phyloP scores from a whole-genome alignment of 1,140 invertebrate species.

The Metaphire vulgaris region DNA sequence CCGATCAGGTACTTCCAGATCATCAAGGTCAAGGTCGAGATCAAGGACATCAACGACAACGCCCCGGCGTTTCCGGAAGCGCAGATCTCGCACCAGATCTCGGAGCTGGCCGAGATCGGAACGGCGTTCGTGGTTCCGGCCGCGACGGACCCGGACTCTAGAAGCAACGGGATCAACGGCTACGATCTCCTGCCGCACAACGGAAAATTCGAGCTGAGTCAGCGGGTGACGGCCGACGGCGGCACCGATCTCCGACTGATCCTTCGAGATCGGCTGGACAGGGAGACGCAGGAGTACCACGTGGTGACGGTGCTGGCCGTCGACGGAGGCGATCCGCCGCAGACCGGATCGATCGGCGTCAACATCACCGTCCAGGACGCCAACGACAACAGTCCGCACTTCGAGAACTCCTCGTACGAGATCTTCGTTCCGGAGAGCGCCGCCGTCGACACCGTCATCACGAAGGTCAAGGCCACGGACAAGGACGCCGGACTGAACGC shows the following conservation, averaged over 20 bases:
- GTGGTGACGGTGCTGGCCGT: slow-evolving; percentile 63
- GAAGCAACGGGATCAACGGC: slow-evolving; percentile 9
- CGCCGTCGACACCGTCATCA: slow-evolving; percentile 70
- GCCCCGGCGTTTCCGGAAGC: slow-evolving; percentile 65
- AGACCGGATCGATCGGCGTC: slow-evolving; percentile 70
- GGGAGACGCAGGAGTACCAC: slow-evolving; percentile 54
- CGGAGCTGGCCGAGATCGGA: slow-evolving; percentile 51
- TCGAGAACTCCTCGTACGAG: slow-evolving; percentile 49
- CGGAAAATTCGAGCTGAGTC: slow-evolving; percentile 26
- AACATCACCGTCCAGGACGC: slow-evolving; percentile 56
- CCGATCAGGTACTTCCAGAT: slow-evolving; percentile 33
- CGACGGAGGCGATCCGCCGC: slow-evolving; percentile 73
- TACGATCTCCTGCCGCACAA: slow-evolving; percentile 14
- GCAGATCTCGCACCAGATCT: slow-evolving; percentile 34
- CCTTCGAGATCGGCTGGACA: slow-evolving; percentile 20
- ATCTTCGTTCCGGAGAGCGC: slow-evolving; percentile 78
- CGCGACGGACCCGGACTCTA: slow-evolving; percentile 23
- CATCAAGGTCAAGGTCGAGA: slow-evolving; percentile 39
- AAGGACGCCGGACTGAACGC: slow-evolving; percentile 42
- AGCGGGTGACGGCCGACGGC: slow-evolving; percentile 21
- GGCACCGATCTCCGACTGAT: slow-evolving; percentile 17
- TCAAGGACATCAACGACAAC: slow-evolving; percentile 83
- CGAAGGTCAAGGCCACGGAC: slow-evolving; percentile 64
- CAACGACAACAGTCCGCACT: slow-evolving; percentile 50
- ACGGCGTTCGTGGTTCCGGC: slow-evolving; percentile 59